Evolutionary conservation across 2,113 vertebrate genomes (phyloP).

Genomic region (Nibea albiflora): DNA sequence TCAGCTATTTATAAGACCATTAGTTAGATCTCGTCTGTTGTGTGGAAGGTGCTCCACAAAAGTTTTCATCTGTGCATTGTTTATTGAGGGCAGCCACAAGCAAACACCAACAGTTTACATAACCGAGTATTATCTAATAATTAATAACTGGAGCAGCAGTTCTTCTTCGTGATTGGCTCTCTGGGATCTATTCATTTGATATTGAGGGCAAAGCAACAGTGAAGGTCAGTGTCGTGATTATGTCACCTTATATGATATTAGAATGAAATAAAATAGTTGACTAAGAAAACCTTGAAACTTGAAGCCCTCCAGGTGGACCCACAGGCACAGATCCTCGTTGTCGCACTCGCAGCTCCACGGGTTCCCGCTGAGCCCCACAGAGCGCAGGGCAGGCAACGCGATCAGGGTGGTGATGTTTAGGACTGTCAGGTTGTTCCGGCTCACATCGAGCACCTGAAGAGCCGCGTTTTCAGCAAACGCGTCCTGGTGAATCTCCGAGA

Average conservation of each 20-base stretch:
- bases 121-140: slow-evolving; percentile 40
- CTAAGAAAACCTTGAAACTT: slow-evolving; percentile 88
- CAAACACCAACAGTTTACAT: slow-evolving; percentile 43
- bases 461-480: slow-evolving; percentile 89
- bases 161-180: slow-evolving; percentile 7
- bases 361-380: slow-evolving; percentile 89
- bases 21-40: neutral
- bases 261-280: neutral
- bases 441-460: slow-evolving; percentile 91
- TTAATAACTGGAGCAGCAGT: slow-evolving; percentile 36
- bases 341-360: slow-evolving; percentile 93
- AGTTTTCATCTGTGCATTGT: neutral
- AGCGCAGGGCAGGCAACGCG: slow-evolving; percentile 83
- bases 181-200: neutral
- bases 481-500: slow-evolving; percentile 85
- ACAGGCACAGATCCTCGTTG: slow-evolving; percentile 88
- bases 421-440: slow-evolving; percentile 87
- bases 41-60: neutral
- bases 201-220: neutral
- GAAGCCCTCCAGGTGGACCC: slow-evolving; percentile 86
- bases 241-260: neutral
- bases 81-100: slow-evolving; percentile 17
- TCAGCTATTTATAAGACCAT: neutral
- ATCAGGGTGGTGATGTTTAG: slow-evolving; percentile 85
- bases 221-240: neutral